phyloP scores from a whole-genome alignment of 30 jellyfish, hydroid and myxozoan species.

The Aurelia coerulea region DNA sequence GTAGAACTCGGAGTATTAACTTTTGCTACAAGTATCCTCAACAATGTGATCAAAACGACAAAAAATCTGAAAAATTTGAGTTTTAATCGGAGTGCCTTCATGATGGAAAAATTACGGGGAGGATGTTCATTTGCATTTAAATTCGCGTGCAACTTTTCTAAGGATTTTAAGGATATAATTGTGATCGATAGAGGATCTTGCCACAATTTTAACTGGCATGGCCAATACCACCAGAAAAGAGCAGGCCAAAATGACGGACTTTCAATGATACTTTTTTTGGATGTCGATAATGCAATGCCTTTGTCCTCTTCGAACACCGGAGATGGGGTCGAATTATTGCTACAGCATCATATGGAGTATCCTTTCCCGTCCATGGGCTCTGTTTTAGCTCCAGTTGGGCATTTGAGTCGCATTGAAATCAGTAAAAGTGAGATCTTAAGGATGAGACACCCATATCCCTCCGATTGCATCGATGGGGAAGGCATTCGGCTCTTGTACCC shows the following conservation, averaged over 20 bases:
- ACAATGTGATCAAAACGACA: neutral
- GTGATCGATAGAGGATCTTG: constrained; percentile 28
- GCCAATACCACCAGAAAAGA: constrained; percentile 26
- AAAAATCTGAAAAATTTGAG: constrained; percentile 3
- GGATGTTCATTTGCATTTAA: constrained; percentile 1
- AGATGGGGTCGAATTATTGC: constrained; percentile 37
- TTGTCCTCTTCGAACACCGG: neutral
- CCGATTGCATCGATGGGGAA: constrained; percentile 49
- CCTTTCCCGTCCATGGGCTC: constrained; percentile 41
- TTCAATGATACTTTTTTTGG: constrained; percentile 8
- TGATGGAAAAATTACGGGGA: constrained; percentile 1
- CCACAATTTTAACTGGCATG: constrained; percentile 34
- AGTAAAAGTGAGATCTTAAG: constrained; percentile 4
- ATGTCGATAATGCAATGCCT: constrained; percentile 16
- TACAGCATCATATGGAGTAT: constrained; percentile 39
- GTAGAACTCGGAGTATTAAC: neutral
- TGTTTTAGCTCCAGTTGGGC: constrained; percentile 40
- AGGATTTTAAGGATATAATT: constrained; percentile 21
- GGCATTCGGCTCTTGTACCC: constrained; percentile 10
- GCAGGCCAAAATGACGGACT: constrained; percentile 42
- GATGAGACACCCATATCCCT: constrained; percentile 43
- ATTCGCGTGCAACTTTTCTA: neutral
- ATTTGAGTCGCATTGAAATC: constrained; percentile 29
- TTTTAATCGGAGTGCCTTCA: constrained; percentile 6
- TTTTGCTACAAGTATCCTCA: neutral